phyloP scores from a whole-genome alignment of 2,888 invertebrate genomes.

The Dendrolimus houi region DNA sequence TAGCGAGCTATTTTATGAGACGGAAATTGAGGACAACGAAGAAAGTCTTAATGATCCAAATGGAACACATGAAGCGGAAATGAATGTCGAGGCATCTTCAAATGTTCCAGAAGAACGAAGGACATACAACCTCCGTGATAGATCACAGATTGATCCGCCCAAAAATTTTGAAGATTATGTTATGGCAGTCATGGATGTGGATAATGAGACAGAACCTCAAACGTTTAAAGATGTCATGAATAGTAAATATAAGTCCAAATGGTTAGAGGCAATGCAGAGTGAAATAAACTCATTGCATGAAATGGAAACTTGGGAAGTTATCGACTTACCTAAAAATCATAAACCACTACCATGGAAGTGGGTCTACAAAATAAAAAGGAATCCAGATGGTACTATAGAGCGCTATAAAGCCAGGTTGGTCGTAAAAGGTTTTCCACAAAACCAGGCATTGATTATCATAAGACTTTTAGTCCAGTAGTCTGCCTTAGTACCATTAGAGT shows the following conservation, averaged over 20 bases:
- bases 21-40: too few species aligned
- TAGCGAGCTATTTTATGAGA: too few species aligned
- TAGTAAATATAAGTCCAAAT: neutral
- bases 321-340: neutral
- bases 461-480: constrained; percentile 8
- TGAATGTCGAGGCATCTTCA: too few species aligned
- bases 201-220: neutral
- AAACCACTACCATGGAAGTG: neutral
- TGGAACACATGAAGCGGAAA: too few species aligned
- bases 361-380: neutral
- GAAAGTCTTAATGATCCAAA: too few species aligned
- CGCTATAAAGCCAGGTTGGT: neutral
- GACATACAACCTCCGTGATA: neutral
- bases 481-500: too few species aligned
- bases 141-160: neutral
- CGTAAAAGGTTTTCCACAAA: constrained; percentile 5
- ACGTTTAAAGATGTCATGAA: neutral
- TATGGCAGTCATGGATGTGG: too few species aligned
- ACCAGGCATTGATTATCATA: constrained; percentile 5
- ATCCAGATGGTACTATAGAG: neutral
- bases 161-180: neutral
- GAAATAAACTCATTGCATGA: neutral
- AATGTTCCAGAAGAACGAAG: too few species aligned
- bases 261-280: neutral
- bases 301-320: neutral